These are phyloP conservation scores for Garra rufa DNA, from an alignment of 2,113 vertebrate genomes.

Conservation along the genomic window DNA sequence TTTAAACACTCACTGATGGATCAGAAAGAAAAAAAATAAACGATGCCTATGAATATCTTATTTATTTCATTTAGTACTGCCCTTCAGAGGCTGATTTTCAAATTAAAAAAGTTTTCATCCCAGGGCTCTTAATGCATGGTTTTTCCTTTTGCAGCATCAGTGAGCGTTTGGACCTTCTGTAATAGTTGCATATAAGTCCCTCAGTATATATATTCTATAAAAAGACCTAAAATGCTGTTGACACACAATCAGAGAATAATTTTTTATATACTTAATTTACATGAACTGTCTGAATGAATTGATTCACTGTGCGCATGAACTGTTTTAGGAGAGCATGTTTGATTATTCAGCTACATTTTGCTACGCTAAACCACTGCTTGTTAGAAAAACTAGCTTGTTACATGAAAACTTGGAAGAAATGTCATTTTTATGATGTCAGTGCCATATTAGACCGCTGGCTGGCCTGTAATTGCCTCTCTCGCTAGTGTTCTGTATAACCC, in stretches of 20 bases:
- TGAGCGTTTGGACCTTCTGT: too few relatives aligned
- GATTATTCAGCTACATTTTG: background rate
- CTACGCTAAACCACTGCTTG: background rate
- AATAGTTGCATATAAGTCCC: too few relatives aligned
- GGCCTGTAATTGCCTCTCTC: background rate
- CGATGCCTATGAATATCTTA: too few relatives aligned
- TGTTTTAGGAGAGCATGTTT: background rate
- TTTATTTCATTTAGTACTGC: too few relatives aligned
- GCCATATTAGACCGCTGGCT: background rate
- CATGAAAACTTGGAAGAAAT: background rate
- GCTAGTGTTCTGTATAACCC: conserved; percentile 13
- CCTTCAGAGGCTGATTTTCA: too few relatives aligned
- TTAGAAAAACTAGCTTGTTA: conserved; percentile 9
- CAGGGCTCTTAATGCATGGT: too few relatives aligned
- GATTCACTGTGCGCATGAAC: background rate
- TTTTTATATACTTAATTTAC: background rate
- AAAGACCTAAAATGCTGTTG: too few relatives aligned
- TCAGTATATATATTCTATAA: too few relatives aligned
- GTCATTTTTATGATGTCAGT: background rate
- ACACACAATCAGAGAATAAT: background rate
- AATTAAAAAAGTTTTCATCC: too few relatives aligned
- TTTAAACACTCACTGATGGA: too few relatives aligned
- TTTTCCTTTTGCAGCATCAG: too few relatives aligned
- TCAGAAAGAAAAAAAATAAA: too few relatives aligned
- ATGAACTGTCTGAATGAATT: background rate